Percentiles rank a stretch among this genome's conserved stretches.
Evolutionary conservation across 2,113 vertebrate species (phyloP).

Genomic region (Sebastes schlegelii): DNA sequence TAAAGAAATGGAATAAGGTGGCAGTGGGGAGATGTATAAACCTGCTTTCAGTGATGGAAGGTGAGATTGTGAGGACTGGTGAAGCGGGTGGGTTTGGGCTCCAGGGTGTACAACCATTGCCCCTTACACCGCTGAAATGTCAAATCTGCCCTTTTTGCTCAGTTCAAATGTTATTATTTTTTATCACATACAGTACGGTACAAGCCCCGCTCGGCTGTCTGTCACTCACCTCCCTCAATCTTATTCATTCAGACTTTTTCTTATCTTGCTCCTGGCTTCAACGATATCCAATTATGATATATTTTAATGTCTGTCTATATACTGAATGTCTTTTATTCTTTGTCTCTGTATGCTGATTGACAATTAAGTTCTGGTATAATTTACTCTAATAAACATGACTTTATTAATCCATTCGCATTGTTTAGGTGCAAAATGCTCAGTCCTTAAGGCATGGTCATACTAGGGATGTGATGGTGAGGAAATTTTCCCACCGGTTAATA

Average conservation of each 20-base stretch:
- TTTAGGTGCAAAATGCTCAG: background rate
- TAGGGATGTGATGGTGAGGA: too few species aligned
- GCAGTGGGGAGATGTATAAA: slow-evolving; percentile 61
- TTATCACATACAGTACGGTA: slow-evolving; percentile 48
- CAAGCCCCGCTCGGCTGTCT: slow-evolving; percentile 29
- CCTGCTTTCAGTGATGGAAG: slow-evolving; percentile 61
- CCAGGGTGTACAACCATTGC: slow-evolving; percentile 53
- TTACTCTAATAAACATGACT: background rate
- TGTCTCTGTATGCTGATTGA: slow-evolving; percentile 34
- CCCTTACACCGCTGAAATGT: slow-evolving; percentile 56
- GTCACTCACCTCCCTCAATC: slow-evolving; percentile 50
- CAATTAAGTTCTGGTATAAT: slow-evolving; percentile 26
- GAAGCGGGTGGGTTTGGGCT: slow-evolving; percentile 45
- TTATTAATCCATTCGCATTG: background rate
- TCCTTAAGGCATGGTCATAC: background rate
- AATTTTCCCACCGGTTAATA: too few species aligned
- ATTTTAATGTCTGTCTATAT: background rate
- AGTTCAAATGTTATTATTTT: slow-evolving; percentile 65
- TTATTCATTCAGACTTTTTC: slow-evolving; percentile 61
- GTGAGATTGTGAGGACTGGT: slow-evolving; percentile 50
- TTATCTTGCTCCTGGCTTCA: slow-evolving; percentile 52
- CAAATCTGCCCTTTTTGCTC: slow-evolving; percentile 68
- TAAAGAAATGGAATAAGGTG: slow-evolving; percentile 47
- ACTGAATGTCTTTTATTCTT: background rate
- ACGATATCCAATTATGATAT: background rate